A percentile compares a stretch with the other conserved stretches of the same genome.
Evolutionary conservation across 2,888 invertebrate genomes (phyloP).

Genomic region (Scrobipalpa costella): DNA sequence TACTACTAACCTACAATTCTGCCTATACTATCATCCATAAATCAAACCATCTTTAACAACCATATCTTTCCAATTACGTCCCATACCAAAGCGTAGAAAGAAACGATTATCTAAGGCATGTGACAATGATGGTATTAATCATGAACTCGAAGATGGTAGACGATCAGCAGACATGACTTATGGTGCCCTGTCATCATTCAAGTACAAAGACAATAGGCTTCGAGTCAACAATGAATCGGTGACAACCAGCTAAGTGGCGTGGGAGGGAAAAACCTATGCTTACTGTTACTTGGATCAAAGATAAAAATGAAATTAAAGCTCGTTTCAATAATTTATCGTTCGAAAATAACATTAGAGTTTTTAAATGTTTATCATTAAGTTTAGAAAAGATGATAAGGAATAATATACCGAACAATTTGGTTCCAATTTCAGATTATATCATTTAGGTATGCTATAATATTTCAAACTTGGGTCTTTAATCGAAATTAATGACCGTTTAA

Average conservation of each 20-base stretch:
- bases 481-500: no score
- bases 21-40: no score
- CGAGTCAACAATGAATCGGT: constrained; percentile 7
- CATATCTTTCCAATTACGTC: background rate
- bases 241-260: background rate
- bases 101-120: background rate
- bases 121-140: background rate
- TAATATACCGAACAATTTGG: no score
- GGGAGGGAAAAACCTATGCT: background rate
- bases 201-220: constrained; percentile 7
- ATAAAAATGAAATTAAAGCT: background rate
- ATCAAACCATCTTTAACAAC: background rate
- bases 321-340: background rate
- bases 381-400: no score
- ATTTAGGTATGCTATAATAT: no score
- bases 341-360: no score
- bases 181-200: background rate
- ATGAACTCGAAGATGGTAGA: background rate
- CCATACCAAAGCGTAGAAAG: background rate
- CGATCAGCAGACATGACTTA: constrained; percentile 5
- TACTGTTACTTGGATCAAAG: background rate
- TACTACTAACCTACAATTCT: no score
- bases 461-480: no score
- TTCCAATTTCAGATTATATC: no score
- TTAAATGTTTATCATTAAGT: no score